A percentile compares a stretch with the other conserved stretches of the same genome.
Conservation (phyloP, 2,888 invertebrate species). For the Scaptomyza reducta region DNA sequence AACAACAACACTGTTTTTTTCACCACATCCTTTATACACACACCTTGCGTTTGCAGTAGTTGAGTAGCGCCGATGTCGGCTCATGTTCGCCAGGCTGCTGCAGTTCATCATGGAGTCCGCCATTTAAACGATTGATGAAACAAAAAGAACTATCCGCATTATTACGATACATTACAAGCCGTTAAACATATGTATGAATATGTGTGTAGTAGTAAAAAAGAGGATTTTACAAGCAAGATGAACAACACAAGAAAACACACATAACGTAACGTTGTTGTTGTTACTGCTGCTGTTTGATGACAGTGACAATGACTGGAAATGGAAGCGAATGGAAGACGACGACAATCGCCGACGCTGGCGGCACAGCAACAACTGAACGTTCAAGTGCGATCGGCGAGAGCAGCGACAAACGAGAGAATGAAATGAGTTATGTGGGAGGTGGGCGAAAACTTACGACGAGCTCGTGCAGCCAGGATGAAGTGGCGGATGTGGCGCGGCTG, state of each 20-base stretch:
- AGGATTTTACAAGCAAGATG: constrained; percentile 10
- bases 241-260: constrained; percentile 39
- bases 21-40: constrained; percentile 12
- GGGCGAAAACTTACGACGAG: constrained; percentile 55
- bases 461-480: constrained; percentile 72
- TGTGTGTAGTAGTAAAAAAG: constrained; percentile 1
- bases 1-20: not conserved
- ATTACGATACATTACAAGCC: constrained; percentile 68
- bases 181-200: not conserved
- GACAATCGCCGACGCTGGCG: constrained; percentile 45
- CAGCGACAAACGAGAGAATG: constrained; percentile 16
- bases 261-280: constrained; percentile 44
- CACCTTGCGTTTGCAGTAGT: constrained; percentile 92
- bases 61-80: constrained; percentile 91
- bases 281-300: constrained; percentile 5
- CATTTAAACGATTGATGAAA: constrained; percentile 73
- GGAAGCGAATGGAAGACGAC: constrained; percentile 24
- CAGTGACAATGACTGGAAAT: constrained; percentile 29
- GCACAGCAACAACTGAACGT: constrained; percentile 60
- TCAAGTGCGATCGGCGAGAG: constrained; percentile 6
- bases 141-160: constrained; percentile 77
- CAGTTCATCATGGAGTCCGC: constrained; percentile 88
- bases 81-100: constrained; percentile 87
- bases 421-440: not conserved
- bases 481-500: constrained; percentile 58